Conservation (phyloP, 2,888 invertebrate species). For the Sphecodes monilicornis region DNA sequence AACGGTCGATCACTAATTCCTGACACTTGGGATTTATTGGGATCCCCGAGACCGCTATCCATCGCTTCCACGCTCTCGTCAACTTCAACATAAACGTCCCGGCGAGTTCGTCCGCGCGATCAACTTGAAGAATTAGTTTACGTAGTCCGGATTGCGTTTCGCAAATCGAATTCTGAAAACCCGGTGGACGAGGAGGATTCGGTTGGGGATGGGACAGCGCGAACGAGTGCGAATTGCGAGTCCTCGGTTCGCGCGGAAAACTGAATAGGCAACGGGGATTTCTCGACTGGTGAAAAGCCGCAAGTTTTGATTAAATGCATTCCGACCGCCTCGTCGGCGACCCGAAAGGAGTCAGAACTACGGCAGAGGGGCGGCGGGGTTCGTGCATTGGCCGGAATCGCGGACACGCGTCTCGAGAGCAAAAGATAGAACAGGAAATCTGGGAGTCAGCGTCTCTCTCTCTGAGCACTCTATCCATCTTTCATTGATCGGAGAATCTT, state of each 20-base stretch:
- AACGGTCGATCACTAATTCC: background rate
- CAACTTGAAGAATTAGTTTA: constrained; percentile 25
- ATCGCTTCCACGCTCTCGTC: background rate
- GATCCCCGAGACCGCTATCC: background rate
- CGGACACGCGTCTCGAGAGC: constrained; percentile 30
- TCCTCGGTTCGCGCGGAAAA: constrained; percentile 7
- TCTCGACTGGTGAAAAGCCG: constrained; percentile 60
- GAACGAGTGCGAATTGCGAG: background rate
- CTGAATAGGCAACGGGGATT: constrained; percentile 49
- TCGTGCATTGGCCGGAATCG: constrained; percentile 3
- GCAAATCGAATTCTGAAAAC: constrained; percentile 29
- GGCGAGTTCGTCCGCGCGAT: background rate
- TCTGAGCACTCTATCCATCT: constrained; percentile 20
- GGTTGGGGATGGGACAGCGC: background rate
- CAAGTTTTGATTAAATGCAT: constrained; percentile 79
- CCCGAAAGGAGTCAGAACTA: constrained; percentile 31
- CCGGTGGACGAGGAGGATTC: background rate
- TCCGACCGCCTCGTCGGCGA: constrained; percentile 44
- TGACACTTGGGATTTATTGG: background rate
- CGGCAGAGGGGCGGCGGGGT: background rate
- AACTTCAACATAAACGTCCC: constrained; percentile 13
- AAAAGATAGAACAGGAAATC: constrained; percentile 10
- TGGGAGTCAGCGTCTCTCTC: constrained; percentile 19
- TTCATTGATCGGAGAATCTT: constrained; percentile 13
- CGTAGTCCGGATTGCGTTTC: background rate